These are phyloP conservation scores for Platycheirus albimanus DNA, from an alignment of 2,888 invertebrate species.

Conservation along the genomic window DNA sequence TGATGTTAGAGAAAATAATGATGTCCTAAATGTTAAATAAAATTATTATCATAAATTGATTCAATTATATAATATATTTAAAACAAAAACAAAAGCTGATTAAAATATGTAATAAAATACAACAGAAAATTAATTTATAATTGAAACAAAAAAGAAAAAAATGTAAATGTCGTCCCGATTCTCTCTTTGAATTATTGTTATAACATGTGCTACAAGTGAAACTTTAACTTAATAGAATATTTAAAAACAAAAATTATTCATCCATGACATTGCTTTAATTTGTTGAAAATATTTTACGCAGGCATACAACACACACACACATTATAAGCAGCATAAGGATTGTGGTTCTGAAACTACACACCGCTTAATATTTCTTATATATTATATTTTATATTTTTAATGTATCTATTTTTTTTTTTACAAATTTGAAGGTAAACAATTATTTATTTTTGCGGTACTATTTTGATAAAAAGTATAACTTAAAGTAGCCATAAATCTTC, in stretches of 20 bases:
- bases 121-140: slow-evolving; percentile 37
- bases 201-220: slow-evolving; percentile 61
- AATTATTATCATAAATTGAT: slow-evolving; percentile 63
- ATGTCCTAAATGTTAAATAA: slow-evolving; percentile 72
- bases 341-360: slow-evolving; percentile 60
- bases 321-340: slow-evolving; percentile 54
- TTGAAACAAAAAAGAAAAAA: too few relatives aligned
- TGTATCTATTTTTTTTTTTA: not conserved
- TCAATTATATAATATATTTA: slow-evolving; percentile 55
- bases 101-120: slow-evolving; percentile 25
- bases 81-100: slow-evolving; percentile 19
- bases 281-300: slow-evolving; percentile 27
- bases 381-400: slow-evolving; percentile 3
- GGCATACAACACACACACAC: not conserved
- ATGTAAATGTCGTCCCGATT: slow-evolving; percentile 59
- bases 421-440: not conserved
- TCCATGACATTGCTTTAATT: slow-evolving; percentile 48
- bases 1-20: slow-evolving; percentile 53
- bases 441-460: not conserved
- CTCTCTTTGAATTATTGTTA: slow-evolving; percentile 49
- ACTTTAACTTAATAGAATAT: slow-evolving; percentile 35
- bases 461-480: slow-evolving; percentile 33
- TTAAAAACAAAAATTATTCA: slow-evolving; percentile 10
- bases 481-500: too few relatives aligned
- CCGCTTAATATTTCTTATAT: slow-evolving; percentile 5